These are phyloP conservation scores for Dicyrtomina minuta DNA, from an alignment of 2,888 invertebrate genomes.

Conservation along the genomic window DNA sequence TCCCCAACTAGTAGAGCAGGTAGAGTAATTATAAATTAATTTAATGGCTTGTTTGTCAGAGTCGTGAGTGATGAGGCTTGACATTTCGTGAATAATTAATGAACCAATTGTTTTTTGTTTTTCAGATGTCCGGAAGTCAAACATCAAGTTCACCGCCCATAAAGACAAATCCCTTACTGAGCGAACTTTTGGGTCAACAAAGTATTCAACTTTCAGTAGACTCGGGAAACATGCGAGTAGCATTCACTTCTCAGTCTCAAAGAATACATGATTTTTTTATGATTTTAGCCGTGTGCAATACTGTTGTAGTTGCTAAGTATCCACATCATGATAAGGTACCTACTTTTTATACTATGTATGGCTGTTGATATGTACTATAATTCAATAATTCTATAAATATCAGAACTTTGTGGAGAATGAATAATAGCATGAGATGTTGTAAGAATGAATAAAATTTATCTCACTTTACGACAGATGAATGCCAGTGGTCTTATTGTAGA, in stretches of 20 bases:
- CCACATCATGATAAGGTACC: constrained; percentile 74
- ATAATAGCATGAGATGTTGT: neutral
- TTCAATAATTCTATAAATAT: too few species aligned
- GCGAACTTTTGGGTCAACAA: constrained; percentile 42
- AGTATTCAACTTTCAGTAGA: constrained; percentile 32
- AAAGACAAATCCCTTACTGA: constrained; percentile 40
- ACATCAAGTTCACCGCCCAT: constrained; percentile 37
- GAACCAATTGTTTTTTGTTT: neutral
- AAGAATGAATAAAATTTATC: too few species aligned
- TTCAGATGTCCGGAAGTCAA: constrained; percentile 15
- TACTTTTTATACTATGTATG: neutral
- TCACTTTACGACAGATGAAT: constrained; percentile 58
- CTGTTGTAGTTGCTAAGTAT: constrained; percentile 87
- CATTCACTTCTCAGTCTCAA: constrained; percentile 62
- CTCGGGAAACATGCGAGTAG: constrained; percentile 18
- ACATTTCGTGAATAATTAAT: neutral
- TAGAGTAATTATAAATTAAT: constrained; percentile 2
- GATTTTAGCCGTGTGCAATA: constrained; percentile 91
- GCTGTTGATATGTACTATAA: neutral
- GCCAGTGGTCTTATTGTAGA: constrained; percentile 57
- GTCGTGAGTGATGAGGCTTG: neutral
- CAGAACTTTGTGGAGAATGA: neutral
- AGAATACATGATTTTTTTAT: constrained; percentile 85
- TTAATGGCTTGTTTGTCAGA: neutral
- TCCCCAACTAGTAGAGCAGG: constrained; percentile 61